Evolutionary conservation across 2,888 invertebrate genomes (phyloP), one percentile per base, ranked within the genome.

Genomic region (Eremobia ochroleuca): DNA sequence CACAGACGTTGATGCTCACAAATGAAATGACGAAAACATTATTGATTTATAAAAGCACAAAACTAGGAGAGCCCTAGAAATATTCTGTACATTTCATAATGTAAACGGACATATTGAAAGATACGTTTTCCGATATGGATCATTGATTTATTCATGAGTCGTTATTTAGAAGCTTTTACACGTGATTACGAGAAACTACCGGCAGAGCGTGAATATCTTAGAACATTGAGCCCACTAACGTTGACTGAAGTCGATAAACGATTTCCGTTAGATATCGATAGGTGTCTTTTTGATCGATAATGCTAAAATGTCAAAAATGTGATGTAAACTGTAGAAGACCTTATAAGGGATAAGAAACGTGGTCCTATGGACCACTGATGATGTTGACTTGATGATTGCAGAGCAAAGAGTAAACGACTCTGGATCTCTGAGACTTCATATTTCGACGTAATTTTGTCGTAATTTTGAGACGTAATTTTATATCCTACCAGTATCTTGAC

Each of bases 81-180:
- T 65, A 65, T 55, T 52, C 52, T 69, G 40, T 31, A n/a, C 21
- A 69, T 79, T 83, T 79, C 55, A 49, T 65, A 69, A 82, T 69
- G 1, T 69, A 61, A 59, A 58, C 52, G 43, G 83, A 46, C 25
- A 62, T 69, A 69, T 52, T 79, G 55, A 83, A 74, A 74, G 79
- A 64, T 49, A 43, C 64, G 49, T 59, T 62, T 67, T 52, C 58
- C 40, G 72, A 52, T 76, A 76, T 34, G 49, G 72, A 58, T 72
- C 49, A 69, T 52, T 72, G 68, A 65, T 80, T 62, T 82, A 82
- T 73, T 76, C 58, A 61, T 11, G 43, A 58, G 28, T 28, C 76
- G 75, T 52, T 79, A 68, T 76, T 80, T 71, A 68, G 55, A 72
- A 31, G n/a, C 4, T 68, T 79, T 64, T 64, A 75, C 34, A 68